Percentiles rank a stretch among this genome's conserved stretches.
Conservation (phyloP, 2,888 invertebrate species). For the Lithophane socia region DNA sequence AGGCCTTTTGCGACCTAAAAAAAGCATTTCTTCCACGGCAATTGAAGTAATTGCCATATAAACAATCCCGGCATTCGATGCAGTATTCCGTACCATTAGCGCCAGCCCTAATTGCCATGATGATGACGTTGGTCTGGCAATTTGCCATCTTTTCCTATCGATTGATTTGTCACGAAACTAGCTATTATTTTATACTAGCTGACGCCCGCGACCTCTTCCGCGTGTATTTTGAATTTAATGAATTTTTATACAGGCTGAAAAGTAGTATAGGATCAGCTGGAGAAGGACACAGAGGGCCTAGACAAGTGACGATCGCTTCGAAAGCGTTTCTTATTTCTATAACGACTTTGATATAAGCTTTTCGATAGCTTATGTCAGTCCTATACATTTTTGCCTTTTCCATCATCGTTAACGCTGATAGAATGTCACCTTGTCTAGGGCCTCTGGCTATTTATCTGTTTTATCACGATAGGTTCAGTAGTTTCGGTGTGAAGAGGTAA, state of each 20-base stretch:
- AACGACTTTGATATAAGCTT: no score
- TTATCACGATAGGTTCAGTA: not conserved
- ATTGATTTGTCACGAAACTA: conserved; percentile 55
- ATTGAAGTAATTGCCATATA: conserved; percentile 15
- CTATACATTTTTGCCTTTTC: no score
- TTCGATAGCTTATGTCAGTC: no score
- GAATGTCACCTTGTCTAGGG: no score
- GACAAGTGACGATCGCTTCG: no score
- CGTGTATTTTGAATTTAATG: not conserved
- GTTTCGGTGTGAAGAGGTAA: not conserved
- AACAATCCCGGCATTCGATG: conserved; percentile 21
- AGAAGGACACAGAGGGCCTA: no score
- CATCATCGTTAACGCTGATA: no score
- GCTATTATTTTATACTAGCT: conserved; percentile 19
- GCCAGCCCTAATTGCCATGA: conserved; percentile 10
- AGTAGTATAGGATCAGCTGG: not conserved
- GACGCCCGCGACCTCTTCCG: accelerated
- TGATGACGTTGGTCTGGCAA: conserved; percentile 70
- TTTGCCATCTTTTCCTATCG: conserved; percentile 68
- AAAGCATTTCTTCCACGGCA: not conserved
- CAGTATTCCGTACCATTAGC: conserved; percentile 7
- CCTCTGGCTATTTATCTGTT: not conserved
- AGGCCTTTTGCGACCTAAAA: not conserved
- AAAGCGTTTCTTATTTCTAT: no score
- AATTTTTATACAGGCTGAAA: not conserved